These are phyloP conservation scores for Hydropotes inermis DNA, from an alignment of 2,113 vertebrate genomes.

Conservation along the genomic window DNA sequence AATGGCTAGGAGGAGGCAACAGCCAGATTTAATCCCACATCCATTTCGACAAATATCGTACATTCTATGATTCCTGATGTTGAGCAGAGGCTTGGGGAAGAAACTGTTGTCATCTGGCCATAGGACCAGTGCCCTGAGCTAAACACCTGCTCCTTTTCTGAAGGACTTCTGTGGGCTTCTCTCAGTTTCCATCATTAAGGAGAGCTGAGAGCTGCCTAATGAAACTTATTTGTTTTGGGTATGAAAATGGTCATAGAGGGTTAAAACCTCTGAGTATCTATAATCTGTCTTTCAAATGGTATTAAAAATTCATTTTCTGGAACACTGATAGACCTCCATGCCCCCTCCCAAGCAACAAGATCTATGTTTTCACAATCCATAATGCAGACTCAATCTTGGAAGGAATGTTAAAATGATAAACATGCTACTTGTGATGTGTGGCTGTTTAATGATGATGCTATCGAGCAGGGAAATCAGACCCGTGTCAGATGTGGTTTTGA, in stretches of 20 bases:
- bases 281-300: slow-evolving; percentile 50
- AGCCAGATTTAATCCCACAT: background rate
- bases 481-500: slow-evolving; percentile 87
- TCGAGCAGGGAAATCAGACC: slow-evolving; percentile 87
- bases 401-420: slow-evolving; percentile 85
- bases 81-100: background rate
- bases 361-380: slow-evolving; percentile 62
- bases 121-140: background rate
- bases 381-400: slow-evolving; percentile 76
- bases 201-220: background rate
- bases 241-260: background rate
- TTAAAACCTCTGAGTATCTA: slow-evolving; percentile 59
- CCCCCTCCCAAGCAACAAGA: slow-evolving; percentile 13
- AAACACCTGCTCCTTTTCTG: background rate
- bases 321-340: slow-evolving; percentile 13
- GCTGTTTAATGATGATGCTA: slow-evolving; percentile 87
- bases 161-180: background rate
- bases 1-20: background rate
- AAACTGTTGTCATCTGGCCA: background rate
- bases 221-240: background rate
- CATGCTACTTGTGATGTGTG: slow-evolving; percentile 82
- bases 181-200: background rate
- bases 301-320: slow-evolving; percentile 64
- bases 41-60: background rate
- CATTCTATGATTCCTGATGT: background rate